Conservation (phyloP, 2,113 vertebrate species). For the Prochilodus magdalenae region DNA sequence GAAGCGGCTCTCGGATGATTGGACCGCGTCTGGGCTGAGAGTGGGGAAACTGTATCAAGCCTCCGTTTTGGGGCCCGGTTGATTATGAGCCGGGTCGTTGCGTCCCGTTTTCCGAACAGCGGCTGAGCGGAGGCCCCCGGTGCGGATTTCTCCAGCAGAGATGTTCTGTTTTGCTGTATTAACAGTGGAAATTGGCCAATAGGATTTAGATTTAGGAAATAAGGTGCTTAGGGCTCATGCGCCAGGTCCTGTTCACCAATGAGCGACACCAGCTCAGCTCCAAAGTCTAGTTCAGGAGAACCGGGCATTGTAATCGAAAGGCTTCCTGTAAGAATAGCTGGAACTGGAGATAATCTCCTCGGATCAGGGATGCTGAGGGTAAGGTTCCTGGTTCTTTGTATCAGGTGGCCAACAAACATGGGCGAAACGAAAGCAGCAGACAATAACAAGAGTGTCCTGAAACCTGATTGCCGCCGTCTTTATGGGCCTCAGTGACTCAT, state of each 20-base stretch:
- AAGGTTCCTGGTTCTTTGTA: too few relatives aligned
- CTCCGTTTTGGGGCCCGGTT: too few relatives aligned
- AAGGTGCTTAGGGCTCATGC: slow-evolving; percentile 62
- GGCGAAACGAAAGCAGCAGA: too few relatives aligned
- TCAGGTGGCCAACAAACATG: too few relatives aligned
- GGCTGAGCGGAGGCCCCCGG: background rate
- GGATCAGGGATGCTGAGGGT: background rate
- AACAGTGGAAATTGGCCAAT: slow-evolving; percentile 56
- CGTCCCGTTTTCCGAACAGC: background rate
- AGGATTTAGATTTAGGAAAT: slow-evolving; percentile 48
- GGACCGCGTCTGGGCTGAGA: too few relatives aligned
- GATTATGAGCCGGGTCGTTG: too few relatives aligned
- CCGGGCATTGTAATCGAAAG: background rate
- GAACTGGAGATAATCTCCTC: background rate
- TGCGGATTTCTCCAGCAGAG: background rate
- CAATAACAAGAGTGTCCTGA: too few relatives aligned
- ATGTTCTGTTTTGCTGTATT: background rate
- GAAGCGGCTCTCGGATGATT: too few relatives aligned
- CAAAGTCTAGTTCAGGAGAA: background rate
- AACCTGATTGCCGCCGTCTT: too few relatives aligned
- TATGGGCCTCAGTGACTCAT: too few relatives aligned
- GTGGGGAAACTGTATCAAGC: too few relatives aligned
- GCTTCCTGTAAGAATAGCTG: background rate
- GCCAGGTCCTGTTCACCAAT: slow-evolving; percentile 26
- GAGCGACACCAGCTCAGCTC: background rate